Conservation (phyloP, 2,888 invertebrate genomes). For the Ectobius pallidus region DNA sequence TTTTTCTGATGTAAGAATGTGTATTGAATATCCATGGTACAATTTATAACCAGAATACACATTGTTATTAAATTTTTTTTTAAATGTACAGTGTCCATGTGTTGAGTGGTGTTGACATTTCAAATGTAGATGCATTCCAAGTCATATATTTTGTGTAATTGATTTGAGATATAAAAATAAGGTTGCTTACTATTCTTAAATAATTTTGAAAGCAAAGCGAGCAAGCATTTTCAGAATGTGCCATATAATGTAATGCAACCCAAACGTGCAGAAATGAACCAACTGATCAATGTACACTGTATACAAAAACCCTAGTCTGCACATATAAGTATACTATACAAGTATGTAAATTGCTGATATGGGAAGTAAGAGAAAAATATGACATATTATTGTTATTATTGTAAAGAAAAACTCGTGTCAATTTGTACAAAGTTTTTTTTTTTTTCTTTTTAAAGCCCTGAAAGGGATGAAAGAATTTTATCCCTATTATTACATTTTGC, state of each 20-base stretch:
- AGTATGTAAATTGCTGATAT: background rate
- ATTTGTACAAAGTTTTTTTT: constrained; percentile 32
- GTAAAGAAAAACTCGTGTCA: constrained; percentile 28
- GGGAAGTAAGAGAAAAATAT: background rate
- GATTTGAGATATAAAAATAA: constrained; percentile 23
- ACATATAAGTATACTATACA: constrained; percentile 32
- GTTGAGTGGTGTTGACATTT: constrained; percentile 13
- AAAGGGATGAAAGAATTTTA: constrained; percentile 25
- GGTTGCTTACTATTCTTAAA: constrained; percentile 32
- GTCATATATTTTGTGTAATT: constrained; percentile 34
- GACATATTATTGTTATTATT: constrained; percentile 21
- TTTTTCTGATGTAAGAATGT: constrained; percentile 14
- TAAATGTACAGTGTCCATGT: constrained; percentile 15
- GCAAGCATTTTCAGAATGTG: constrained; percentile 34
- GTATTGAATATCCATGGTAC: constrained; percentile 9
- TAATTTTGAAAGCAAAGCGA: constrained; percentile 15
- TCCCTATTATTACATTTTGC: constrained; percentile 24
- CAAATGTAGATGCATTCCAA: constrained; percentile 39
- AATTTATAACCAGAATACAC: constrained; percentile 10
- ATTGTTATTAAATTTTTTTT: constrained; percentile 7
- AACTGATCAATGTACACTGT: constrained; percentile 22
- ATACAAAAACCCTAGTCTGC: constrained; percentile 42
- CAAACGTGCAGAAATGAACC: constrained; percentile 34
- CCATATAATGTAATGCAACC: constrained; percentile 38
- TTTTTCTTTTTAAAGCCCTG: constrained; percentile 14